These are phyloP conservation scores for Ameiurus melas DNA, from an alignment of 2,113 vertebrate genomes.

Conservation along the genomic window DNA sequence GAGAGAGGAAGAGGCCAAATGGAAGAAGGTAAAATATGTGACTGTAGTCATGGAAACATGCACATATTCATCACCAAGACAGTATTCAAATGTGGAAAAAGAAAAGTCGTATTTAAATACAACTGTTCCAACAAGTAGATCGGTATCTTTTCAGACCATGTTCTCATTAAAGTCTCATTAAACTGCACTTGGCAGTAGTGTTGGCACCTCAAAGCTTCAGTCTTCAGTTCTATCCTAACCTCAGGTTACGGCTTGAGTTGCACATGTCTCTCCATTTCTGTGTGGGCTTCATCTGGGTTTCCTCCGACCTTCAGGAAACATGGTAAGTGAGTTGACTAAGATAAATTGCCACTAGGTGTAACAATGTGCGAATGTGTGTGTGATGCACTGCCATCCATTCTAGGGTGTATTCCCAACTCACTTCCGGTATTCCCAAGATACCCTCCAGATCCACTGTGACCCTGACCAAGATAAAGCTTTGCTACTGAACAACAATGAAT, in stretches of 20 bases:
- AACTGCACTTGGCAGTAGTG: background rate
- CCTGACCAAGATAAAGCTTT: background rate
- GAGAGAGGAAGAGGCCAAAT: background rate
- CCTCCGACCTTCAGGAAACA: background rate
- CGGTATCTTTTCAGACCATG: background rate
- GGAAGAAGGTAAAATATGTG: background rate
- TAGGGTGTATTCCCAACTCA: background rate
- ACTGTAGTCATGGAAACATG: constrained; percentile 36
- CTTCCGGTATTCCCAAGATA: background rate
- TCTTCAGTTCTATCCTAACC: background rate
- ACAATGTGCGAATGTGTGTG: background rate
- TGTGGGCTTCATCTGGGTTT: background rate
- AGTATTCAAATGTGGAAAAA: background rate
- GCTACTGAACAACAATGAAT: background rate
- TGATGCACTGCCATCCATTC: background rate
- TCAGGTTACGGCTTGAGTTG: background rate
- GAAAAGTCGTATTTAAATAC: background rate
- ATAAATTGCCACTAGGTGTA: background rate
- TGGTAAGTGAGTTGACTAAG: background rate
- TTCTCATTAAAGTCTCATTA: background rate
- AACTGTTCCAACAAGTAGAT: background rate
- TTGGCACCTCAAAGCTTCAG: background rate
- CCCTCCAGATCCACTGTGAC: background rate
- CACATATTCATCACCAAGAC: constrained; percentile 8
- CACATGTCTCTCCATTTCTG: background rate